A percentile compares a stretch with the other conserved stretches of the same genome.
Evolutionary conservation across 2,888 invertebrate species (phyloP).

Genomic region (Eutolmus rufibarbis): DNA sequence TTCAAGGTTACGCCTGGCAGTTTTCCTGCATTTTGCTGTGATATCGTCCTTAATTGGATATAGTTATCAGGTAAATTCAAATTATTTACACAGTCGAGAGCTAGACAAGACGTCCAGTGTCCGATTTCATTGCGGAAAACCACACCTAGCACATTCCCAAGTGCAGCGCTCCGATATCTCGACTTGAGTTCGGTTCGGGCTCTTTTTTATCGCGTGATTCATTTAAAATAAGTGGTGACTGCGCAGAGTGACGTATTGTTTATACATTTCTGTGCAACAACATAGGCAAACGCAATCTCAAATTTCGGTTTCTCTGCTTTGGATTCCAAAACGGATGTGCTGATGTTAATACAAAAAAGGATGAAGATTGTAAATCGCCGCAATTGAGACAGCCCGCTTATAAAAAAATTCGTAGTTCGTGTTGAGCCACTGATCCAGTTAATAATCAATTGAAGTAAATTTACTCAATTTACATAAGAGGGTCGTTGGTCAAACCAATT

Average conservation of each 20-base stretch:
- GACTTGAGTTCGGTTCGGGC: neutral
- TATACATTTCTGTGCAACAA: neutral
- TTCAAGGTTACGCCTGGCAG: conserved; percentile 33
- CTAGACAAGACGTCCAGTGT: neutral
- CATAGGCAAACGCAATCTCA: neutral
- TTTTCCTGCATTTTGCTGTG: conserved; percentile 12
- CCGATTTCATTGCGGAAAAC: neutral
- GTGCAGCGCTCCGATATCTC: neutral
- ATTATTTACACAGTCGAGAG: neutral
- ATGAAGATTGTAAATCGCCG: neutral
- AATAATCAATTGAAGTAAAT: conserved; percentile 4
- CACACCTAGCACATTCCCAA: neutral
- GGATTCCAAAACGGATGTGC: neutral
- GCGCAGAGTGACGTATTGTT: conserved; percentile 29
- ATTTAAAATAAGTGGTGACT: conserved; percentile 3
- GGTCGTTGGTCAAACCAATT: conserved; percentile 7
- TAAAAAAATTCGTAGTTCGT: neutral
- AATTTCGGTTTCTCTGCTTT: neutral
- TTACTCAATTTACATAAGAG: neutral
- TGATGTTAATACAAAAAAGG: neutral
- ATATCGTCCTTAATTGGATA: conserved; percentile 32
- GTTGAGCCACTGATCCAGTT: neutral
- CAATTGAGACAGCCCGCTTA: neutral
- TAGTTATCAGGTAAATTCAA: conserved; percentile 23
- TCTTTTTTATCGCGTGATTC: conserved; percentile 18